Percentiles rank a stretch among this genome's conserved stretches.
Evolutionary conservation across 2,888 invertebrate species (phyloP).

Genomic region (Bombylius major): DNA sequence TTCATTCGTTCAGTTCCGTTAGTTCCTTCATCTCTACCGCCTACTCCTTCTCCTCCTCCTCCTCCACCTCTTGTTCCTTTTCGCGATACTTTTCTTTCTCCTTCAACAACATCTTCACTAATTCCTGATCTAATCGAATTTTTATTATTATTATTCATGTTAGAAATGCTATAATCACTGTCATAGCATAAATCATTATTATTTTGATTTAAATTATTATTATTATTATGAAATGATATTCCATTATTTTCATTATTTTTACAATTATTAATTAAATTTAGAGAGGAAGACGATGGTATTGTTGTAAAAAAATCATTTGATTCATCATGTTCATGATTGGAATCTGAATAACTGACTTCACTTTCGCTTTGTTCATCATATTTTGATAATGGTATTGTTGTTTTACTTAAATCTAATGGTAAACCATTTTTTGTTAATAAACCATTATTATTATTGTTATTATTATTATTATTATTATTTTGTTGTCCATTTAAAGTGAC

Average conservation of each 20-base stretch:
- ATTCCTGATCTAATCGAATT: not conserved
- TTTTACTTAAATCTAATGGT: conserved; percentile 19
- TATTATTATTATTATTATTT: not conserved
- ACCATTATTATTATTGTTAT: not conserved
- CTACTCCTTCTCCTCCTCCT: no score
- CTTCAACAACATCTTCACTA: not conserved
- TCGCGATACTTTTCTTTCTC: not conserved
- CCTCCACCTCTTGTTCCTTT: no score
- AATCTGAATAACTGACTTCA: conserved; percentile 21
- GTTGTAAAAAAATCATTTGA: conserved; percentile 18
- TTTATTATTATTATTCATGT: not conserved
- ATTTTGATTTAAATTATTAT: not conserved
- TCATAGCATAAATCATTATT: conserved; percentile 2
- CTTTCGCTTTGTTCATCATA: conserved; percentile 21
- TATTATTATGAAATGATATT: not conserved
- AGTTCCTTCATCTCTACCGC: no score
- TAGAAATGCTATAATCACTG: not conserved
- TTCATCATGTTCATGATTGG: conserved; percentile 20
- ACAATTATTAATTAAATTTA: not conserved
- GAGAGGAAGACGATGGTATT: conserved; percentile 8
- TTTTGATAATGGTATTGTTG: conserved; percentile 13
- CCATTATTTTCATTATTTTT: not conserved
- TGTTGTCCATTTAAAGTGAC: not conserved
- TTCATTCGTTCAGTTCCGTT: not conserved
- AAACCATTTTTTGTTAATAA: conserved; percentile 8